phyloP scores from a whole-genome alignment of 1,140 invertebrate genomes.

The Halictus rubicundus region DNA sequence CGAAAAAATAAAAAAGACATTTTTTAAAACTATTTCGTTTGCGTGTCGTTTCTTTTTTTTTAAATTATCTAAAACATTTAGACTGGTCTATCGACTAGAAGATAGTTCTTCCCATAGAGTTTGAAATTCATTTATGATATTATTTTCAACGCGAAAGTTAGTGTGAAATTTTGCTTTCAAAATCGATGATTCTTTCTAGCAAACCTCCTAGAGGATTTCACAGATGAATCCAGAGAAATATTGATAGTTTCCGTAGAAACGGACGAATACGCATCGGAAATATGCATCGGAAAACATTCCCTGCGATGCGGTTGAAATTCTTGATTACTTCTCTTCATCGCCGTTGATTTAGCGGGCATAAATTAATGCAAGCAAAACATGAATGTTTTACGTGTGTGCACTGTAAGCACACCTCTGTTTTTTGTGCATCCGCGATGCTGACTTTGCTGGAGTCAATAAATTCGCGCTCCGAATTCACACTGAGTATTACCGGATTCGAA shows the following conservation, averaged over 20 bases:
- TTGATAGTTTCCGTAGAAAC: slow-evolving; percentile 3
- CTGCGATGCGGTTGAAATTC: slow-evolving; percentile 43
- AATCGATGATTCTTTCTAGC: not conserved
- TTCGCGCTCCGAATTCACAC: slow-evolving; percentile 17
- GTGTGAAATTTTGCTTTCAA: not conserved
- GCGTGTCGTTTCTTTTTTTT: too few species aligned
- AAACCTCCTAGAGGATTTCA: too few species aligned
- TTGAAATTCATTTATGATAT: too few species aligned
- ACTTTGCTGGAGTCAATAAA: slow-evolving; percentile 63
- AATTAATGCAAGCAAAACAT: slow-evolving; percentile 43
- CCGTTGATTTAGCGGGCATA: slow-evolving; percentile 42
- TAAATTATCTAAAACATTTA: too few species aligned
- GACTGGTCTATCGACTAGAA: too few species aligned
- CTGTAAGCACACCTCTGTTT: slow-evolving; percentile 5
- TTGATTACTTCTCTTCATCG: slow-evolving; percentile 66
- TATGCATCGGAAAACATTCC: slow-evolving; percentile 12
- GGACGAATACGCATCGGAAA: slow-evolving; percentile 21
- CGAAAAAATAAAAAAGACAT: too few species aligned
- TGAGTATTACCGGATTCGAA: slow-evolving; percentile 33
- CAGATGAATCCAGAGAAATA: slow-evolving; percentile 1
- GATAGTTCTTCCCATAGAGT: too few species aligned
- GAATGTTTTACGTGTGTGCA: not conserved
- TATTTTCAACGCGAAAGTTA: too few species aligned
- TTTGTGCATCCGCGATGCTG: slow-evolving; percentile 36
- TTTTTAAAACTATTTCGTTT: too few species aligned